Evolutionary conservation across 2,797 vertebrate genomes (phyloP).

Genomic region (Gorsachius magnificus): DNA sequence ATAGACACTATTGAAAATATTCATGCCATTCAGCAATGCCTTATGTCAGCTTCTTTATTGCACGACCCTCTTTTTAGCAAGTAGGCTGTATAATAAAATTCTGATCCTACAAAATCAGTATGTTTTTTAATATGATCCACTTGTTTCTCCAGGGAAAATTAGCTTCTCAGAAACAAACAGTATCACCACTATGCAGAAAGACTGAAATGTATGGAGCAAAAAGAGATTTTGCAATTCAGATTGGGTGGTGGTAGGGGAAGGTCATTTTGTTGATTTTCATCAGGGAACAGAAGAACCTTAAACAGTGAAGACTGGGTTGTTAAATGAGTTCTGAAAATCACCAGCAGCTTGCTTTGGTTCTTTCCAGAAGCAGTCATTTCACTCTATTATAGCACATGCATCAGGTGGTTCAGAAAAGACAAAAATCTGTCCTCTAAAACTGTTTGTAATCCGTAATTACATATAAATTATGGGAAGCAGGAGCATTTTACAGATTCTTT

Average conservation of each 20-base stretch:
- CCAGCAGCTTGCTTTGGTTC: neutral
- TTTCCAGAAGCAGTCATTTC: neutral
- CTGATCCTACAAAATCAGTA: neutral
- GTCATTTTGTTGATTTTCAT: neutral
- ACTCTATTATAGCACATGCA: neutral
- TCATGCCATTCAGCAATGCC: neutral
- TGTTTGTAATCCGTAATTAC: neutral
- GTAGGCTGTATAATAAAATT: neutral
- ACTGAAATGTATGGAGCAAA: neutral
- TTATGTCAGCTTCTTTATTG: neutral
- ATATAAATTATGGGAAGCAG: neutral
- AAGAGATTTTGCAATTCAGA: neutral
- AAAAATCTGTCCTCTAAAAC: neutral
- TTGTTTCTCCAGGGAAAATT: neutral
- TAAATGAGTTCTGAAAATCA: neutral
- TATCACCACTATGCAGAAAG: neutral
- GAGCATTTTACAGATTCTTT: neutral
- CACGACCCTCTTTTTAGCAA: neutral
- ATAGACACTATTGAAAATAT: neutral
- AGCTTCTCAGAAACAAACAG: neutral
- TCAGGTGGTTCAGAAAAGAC: neutral
- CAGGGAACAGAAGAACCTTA: neutral
- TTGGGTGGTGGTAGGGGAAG: neutral
- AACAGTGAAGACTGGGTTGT: neutral
- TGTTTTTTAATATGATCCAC: neutral